These are phyloP conservation scores for Synergus laeviventris DNA, from an alignment of 2,888 invertebrate species.

Conservation along the genomic window DNA sequence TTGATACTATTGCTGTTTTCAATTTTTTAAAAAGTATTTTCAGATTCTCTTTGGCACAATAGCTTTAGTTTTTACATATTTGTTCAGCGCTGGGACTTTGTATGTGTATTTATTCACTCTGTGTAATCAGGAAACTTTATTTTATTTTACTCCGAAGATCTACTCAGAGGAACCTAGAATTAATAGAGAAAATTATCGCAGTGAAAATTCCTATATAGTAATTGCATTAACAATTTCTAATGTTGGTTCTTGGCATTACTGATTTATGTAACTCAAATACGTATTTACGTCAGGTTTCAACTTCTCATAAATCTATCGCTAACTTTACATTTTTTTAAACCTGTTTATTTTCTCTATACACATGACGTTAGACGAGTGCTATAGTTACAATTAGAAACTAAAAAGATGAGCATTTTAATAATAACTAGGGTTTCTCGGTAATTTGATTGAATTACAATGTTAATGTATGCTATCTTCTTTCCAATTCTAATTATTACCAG, in stretches of 20 bases:
- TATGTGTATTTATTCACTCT: neutral
- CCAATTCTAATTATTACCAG: neutral
- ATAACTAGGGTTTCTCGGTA: neutral
- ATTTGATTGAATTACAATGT: neutral
- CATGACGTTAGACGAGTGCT: neutral
- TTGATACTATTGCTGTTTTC: neutral
- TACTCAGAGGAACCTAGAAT: neutral
- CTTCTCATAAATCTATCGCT: neutral
- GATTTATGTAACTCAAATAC: too few relatives aligned
- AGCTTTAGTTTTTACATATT: neutral
- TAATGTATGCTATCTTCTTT: neutral
- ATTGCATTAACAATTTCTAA: neutral
- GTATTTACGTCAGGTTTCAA: too few relatives aligned
- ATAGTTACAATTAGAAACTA: neutral
- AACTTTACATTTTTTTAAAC: neutral
- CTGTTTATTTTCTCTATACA: neutral
- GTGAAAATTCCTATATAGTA: neutral
- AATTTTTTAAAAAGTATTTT: neutral
- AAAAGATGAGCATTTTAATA: neutral
- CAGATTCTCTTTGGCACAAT: neutral
- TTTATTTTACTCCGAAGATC: neutral
- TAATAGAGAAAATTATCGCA: neutral
- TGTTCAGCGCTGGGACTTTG: neutral
- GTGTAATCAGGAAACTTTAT: neutral
- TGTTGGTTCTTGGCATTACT: neutral